Conservation (phyloP, 2,888 invertebrate genomes). For the Drosophila basisetae region DNA sequence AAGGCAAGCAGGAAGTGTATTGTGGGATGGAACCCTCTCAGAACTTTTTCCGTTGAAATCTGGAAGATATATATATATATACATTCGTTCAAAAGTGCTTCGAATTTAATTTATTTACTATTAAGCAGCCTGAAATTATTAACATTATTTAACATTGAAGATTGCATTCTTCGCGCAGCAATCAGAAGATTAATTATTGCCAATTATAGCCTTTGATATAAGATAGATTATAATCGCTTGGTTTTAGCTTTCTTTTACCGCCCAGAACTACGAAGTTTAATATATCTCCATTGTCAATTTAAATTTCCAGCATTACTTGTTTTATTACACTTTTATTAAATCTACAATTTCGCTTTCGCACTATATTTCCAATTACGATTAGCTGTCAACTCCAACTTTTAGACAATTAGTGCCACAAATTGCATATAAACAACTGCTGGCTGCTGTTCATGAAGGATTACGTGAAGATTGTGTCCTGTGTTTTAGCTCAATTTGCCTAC, state of each 20-base stretch:
- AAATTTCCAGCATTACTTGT: neutral
- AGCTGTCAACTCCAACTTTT: neutral
- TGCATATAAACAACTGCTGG: slow-evolving; percentile 6
- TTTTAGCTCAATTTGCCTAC: slow-evolving; percentile 28
- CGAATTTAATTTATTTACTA: neutral
- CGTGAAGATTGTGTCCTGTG: neutral
- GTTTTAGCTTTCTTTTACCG: neutral
- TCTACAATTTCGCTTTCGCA: neutral
- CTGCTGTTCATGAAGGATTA: slow-evolving; percentile 3
- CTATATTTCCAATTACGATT: neutral
- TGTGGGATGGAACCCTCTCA: neutral
- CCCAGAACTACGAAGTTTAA: neutral
- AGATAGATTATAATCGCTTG: neutral
- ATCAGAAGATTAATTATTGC: neutral
- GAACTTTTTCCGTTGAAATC: neutral
- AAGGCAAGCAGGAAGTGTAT: neutral
- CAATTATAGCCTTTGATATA: neutral
- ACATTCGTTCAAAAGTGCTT: neutral
- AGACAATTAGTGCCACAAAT: slow-evolving; percentile 7
- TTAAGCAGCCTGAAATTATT: neutral
- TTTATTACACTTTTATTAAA: neutral
- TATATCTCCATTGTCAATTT: neutral
- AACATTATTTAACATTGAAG: neutral
- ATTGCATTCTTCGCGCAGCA: neutral
- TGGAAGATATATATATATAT: neutral